Conservation (phyloP, 2,888 invertebrate species). For the Oligia fasciuncula region DNA sequence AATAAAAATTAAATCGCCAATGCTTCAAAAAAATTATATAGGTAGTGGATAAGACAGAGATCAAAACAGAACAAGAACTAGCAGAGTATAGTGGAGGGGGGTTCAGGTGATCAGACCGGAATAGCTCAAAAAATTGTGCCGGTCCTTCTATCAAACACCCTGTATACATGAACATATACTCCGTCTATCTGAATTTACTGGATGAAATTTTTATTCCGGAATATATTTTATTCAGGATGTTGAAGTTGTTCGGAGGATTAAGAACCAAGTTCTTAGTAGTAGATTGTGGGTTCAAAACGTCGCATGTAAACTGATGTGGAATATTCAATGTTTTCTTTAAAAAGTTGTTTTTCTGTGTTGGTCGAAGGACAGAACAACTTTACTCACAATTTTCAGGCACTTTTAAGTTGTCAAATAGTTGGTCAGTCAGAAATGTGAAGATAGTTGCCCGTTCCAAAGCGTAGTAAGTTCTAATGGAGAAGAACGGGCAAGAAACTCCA, state of each 20-base stretch:
- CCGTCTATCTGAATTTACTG: conserved; percentile 16
- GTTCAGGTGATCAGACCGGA: too few species aligned
- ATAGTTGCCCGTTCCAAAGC: too few species aligned
- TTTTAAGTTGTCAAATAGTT: too few species aligned
- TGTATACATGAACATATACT: not conserved
- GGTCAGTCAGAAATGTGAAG: too few species aligned
- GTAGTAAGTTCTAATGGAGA: too few species aligned
- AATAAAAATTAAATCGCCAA: not conserved
- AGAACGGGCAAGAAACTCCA: too few species aligned
- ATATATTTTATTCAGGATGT: conserved; percentile 32
- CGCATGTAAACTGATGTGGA: not conserved
- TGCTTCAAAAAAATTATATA: not conserved
- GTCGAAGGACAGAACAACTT: too few species aligned
- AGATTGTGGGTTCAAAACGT: not conserved
- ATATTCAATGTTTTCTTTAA: not conserved
- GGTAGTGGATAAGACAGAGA: too few species aligned
- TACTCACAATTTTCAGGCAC: too few species aligned
- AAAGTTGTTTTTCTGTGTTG: not conserved
- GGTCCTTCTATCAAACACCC: not conserved
- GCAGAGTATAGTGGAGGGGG: too few species aligned
- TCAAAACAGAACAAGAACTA: too few species aligned
- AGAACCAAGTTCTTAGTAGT: not conserved
- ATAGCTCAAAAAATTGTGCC: not conserved
- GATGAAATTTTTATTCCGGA: conserved; percentile 16
- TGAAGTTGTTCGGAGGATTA: not conserved